A percentile compares a stretch with the other conserved stretches of the same genome.
Conservation (phyloP, 2,888 invertebrate species). For the Ceratothoa steindachneri region DNA sequence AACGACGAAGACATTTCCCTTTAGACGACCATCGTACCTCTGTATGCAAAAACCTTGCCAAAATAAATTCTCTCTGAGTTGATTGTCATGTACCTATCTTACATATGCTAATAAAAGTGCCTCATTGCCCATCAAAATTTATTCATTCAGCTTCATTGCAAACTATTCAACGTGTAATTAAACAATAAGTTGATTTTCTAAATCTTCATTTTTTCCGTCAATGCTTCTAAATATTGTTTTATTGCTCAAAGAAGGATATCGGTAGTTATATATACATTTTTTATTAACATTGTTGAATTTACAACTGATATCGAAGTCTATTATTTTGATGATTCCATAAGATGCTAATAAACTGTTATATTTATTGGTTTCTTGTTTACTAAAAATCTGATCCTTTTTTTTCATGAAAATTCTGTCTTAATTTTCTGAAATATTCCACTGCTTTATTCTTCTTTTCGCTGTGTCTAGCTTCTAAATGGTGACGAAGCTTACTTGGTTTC, state of each 20-base stretch:
- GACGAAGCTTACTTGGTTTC: no score
- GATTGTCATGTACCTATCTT: no score
- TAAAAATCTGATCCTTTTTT: background rate
- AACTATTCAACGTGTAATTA: background rate
- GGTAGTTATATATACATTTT: background rate
- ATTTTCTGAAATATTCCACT: background rate
- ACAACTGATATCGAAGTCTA: background rate
- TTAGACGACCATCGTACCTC: no score
- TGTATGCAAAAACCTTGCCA: no score
- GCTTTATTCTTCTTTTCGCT: background rate
- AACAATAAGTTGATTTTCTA: background rate
- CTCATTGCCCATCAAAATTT: background rate
- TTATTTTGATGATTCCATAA: background rate
- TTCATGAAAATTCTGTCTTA: background rate
- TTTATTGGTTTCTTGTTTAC: background rate
- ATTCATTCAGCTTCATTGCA: background rate
- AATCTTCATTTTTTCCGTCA: background rate
- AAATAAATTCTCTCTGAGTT: no score
- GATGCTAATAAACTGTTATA: background rate
- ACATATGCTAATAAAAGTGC: no score
- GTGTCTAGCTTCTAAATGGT: no score
- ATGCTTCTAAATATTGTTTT: background rate
- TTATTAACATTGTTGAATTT: background rate
- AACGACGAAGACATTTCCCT: background rate
- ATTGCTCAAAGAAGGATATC: background rate